phyloP scores from a whole-genome alignment of 2,888 invertebrate species.

The Netelia melanura region DNA sequence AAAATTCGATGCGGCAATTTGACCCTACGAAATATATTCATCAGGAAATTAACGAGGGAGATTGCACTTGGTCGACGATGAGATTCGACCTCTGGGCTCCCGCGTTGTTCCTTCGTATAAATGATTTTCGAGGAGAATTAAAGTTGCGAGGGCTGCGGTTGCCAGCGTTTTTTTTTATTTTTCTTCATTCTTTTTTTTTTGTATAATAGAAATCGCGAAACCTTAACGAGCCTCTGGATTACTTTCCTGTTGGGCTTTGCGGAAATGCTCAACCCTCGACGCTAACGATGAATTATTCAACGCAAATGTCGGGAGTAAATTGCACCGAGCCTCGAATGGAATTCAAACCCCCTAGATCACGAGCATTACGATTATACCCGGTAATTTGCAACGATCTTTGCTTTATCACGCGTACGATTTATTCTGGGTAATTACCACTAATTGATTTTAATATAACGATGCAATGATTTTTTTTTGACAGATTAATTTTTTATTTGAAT shows the following conservation, averaged over 20 bases:
- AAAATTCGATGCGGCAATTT: constrained; percentile 42
- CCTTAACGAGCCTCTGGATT: constrained; percentile 48
- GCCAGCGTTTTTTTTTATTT: neutral
- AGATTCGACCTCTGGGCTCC: neutral
- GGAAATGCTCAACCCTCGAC: constrained; percentile 10
- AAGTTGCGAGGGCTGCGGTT: neutral
- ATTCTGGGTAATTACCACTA: too few species aligned
- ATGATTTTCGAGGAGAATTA: neutral
- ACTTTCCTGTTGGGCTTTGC: constrained; percentile 25
- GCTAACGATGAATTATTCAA: constrained; percentile 60
- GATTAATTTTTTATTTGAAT: too few species aligned
- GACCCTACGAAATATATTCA: constrained; percentile 44
- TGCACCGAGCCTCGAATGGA: constrained; percentile 10
- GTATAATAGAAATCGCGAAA: constrained; percentile 18
- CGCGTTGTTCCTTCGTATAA: neutral
- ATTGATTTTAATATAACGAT: too few species aligned
- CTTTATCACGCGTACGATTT: too few species aligned
- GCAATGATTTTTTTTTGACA: too few species aligned
- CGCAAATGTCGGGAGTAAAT: constrained; percentile 36
- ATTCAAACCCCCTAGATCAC: constrained; percentile 32
- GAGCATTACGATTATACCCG: constrained; percentile 14
- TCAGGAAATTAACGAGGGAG: constrained; percentile 13
- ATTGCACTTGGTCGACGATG: neutral
- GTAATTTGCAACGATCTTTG: neutral
- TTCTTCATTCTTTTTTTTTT: neutral